These are phyloP conservation scores for Atrichornis clamosus DNA, from an alignment of 2,113 vertebrate species.

Conservation along the genomic window DNA sequence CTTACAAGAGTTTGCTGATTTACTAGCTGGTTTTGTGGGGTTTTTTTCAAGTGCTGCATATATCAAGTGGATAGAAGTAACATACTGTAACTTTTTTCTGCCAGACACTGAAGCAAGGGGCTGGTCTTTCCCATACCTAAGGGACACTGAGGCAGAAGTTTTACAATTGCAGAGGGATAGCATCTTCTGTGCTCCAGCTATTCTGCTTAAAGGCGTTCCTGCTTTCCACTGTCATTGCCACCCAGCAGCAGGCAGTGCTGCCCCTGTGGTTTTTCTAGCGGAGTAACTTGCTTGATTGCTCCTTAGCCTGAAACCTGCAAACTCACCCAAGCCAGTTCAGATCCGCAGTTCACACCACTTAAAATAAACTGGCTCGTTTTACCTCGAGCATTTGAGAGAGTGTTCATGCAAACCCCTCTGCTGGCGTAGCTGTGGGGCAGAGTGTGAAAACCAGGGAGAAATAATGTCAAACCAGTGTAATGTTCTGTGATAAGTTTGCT, in stretches of 20 bases:
- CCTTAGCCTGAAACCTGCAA: neutral
- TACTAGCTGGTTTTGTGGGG: neutral
- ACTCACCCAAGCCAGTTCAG: neutral
- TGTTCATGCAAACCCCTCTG: fast-evolving
- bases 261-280: neutral
- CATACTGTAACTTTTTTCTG: neutral
- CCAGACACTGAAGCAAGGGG: neutral
- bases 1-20: neutral
- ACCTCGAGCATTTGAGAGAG: neutral
- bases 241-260: neutral
- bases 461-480: neutral
- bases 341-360: neutral
- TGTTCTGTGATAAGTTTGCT: neutral
- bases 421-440: neutral
- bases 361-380: neutral
- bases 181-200: neutral
- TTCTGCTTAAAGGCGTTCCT: neutral
- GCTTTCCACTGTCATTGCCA: neutral
- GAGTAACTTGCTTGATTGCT: neutral
- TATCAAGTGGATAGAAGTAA: neutral
- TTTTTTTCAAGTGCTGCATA: neutral
- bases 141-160: neutral
- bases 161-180: neutral
- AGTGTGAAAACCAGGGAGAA: neutral
- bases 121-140: neutral